Percentiles rank a stretch among this genome's conserved stretches.
Evolutionary conservation across 1,140 invertebrate species (phyloP).

Genomic region (Procambarus virginalis): DNA sequence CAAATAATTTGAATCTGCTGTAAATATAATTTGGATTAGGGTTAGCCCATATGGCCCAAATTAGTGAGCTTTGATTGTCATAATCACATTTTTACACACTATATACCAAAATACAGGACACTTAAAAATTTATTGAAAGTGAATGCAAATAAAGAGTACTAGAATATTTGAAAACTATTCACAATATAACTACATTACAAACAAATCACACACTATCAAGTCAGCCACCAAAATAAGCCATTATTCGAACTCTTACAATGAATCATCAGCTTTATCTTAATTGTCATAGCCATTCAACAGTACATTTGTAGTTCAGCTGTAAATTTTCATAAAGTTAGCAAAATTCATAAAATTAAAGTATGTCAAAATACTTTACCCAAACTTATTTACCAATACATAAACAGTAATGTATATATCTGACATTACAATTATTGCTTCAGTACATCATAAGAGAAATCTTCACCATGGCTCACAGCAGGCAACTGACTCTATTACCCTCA

Average conservation of each 20-base stretch:
- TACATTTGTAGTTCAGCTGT: not conserved
- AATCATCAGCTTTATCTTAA: not conserved
- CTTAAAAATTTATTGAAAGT: no score
- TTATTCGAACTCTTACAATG: not conserved
- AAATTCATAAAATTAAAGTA: not conserved
- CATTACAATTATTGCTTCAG: not conserved
- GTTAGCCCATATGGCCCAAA: no score
- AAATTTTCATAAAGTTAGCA: not conserved
- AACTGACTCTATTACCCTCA: constrained; percentile 40
- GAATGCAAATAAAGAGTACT: no score
- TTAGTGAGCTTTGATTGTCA: no score
- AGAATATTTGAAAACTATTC: no score
- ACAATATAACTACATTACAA: no score
- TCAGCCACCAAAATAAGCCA: not conserved
- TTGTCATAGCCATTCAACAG: not conserved
- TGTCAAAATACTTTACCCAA: not conserved
- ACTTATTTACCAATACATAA: not conserved
- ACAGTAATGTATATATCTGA: not conserved
- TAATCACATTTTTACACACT: no score
- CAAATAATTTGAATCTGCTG: no score
- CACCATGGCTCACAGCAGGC: not conserved
- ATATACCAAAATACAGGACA: no score
- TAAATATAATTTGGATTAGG: no score
- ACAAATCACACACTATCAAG: not conserved
- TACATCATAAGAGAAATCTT: not conserved